A percentile compares a stretch with the other conserved stretches of the same genome.
phyloP scores from a whole-genome alignment of 2,797 vertebrate genomes.

The Cynopterus sphinx region DNA sequence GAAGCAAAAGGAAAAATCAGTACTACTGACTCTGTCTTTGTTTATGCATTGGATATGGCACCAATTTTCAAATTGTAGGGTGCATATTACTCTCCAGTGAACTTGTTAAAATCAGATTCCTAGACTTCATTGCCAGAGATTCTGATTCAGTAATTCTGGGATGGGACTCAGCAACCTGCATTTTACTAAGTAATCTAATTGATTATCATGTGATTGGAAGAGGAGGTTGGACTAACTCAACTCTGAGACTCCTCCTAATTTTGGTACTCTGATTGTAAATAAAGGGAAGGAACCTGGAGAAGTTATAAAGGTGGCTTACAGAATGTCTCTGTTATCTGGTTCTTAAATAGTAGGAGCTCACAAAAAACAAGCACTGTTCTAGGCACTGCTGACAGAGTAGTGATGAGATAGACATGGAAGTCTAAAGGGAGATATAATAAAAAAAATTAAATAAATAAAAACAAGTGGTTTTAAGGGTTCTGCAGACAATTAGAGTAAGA shows the following conservation, averaged over 20 bases:
- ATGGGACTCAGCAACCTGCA: not conserved
- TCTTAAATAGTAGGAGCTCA: not conserved
- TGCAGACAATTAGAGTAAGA: not conserved
- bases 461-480: not conserved
- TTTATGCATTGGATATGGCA: not conserved
- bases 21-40: not conserved
- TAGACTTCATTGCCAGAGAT: not conserved
- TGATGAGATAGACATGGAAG: not conserved
- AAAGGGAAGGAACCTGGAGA: not conserved
- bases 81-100: not conserved
- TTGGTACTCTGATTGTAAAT: not conserved
- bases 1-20: not conserved
- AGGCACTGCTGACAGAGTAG: not conserved
- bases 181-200: not conserved
- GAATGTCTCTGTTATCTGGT: not conserved
- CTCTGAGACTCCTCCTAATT: not conserved
- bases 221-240: not conserved
- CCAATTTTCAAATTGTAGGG: not conserved
- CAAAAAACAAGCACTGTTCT: not conserved
- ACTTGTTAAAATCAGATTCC: not conserved
- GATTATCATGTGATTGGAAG: not conserved
- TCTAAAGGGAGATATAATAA: not conserved
- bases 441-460: not conserved
- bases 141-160: not conserved
- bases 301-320: not conserved